phyloP scores from a whole-genome alignment of 2,113 vertebrate species.

The Rana temporaria region DNA sequence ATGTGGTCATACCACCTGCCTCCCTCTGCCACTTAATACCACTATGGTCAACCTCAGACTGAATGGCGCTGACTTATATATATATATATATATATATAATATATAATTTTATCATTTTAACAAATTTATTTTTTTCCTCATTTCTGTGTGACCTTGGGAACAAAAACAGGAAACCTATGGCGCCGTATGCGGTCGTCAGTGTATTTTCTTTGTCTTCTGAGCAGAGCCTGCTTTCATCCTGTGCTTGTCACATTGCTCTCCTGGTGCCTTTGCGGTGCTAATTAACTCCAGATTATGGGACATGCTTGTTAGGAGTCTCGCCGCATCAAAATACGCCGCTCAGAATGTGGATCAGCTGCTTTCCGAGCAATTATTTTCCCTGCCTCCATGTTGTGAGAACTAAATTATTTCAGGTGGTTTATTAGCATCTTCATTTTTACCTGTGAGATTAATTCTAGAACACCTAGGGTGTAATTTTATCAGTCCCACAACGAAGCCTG shows the following conservation, averaged over 20 bases:
- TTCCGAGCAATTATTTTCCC: constrained; percentile 53
- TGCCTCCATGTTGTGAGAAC: constrained; percentile 41
- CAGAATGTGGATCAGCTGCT: constrained; percentile 49
- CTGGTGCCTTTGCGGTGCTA: constrained; percentile 14
- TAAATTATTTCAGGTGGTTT: constrained; percentile 56
- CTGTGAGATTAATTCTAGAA: constrained; percentile 52
- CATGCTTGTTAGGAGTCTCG: constrained; percentile 47
- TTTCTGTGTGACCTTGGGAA: no score
- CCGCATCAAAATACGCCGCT: constrained; percentile 41
- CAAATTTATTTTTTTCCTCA: no score
- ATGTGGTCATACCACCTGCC: no score
- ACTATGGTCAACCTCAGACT: no score
- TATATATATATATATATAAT: no score
- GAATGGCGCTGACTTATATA: no score
- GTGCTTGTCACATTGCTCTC: constrained; percentile 35
- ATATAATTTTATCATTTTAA: no score
- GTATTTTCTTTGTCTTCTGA: neutral
- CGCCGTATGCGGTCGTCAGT: neutral
- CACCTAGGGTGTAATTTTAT: constrained; percentile 47
- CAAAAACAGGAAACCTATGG: no score
- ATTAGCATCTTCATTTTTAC: constrained; percentile 46
- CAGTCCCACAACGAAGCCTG: constrained; percentile 46
- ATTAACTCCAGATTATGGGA: constrained; percentile 52
- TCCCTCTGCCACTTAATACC: no score
- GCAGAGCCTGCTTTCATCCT: constrained; percentile 9